phyloP scores from a whole-genome alignment of 2,888 invertebrate genomes.

The Xestia c-nigrum region DNA sequence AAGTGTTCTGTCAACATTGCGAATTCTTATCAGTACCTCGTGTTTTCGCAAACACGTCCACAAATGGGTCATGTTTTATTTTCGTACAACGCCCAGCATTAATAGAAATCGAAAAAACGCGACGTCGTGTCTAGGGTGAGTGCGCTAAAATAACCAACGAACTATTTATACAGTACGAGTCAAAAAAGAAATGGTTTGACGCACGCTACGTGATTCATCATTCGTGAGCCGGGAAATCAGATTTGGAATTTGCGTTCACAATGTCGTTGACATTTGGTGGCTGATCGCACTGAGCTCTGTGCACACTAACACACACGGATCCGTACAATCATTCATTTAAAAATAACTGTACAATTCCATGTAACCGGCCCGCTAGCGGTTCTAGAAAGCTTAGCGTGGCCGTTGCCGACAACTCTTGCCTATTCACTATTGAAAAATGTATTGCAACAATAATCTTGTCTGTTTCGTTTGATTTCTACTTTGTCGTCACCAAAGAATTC shows the following conservation, averaged over 20 bases:
- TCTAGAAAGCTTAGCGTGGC: slow-evolving; percentile 67
- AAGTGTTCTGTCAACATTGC: slow-evolving; percentile 85
- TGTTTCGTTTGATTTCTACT: slow-evolving; percentile 71
- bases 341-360: slow-evolving; percentile 72
- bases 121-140: slow-evolving; percentile 79
- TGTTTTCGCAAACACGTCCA: slow-evolving; percentile 81
- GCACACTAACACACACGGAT: slow-evolving; percentile 65
- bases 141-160: slow-evolving; percentile 74
- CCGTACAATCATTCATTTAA: slow-evolving; percentile 66
- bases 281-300: slow-evolving; percentile 72
- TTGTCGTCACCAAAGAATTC: slow-evolving; percentile 68
- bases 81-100: slow-evolving; percentile 74
- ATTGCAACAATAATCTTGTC: slow-evolving; percentile 71
- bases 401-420: slow-evolving; percentile 64
- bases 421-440: slow-evolving; percentile 70
- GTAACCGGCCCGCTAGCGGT: slow-evolving; percentile 61
- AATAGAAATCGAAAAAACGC: slow-evolving; percentile 73
- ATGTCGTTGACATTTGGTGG: slow-evolving; percentile 87
- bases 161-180: slow-evolving; percentile 75
- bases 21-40: slow-evolving; percentile 83
- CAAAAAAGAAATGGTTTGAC: slow-evolving; percentile 80
- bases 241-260: slow-evolving; percentile 81
- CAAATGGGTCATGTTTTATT: slow-evolving; percentile 85
- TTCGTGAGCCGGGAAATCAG: slow-evolving; percentile 79
- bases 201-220: slow-evolving; percentile 87